Base-by-base conservation (phyloP, 2,888 invertebrate genomes). In the Cacoxenus indagator region DNA sequence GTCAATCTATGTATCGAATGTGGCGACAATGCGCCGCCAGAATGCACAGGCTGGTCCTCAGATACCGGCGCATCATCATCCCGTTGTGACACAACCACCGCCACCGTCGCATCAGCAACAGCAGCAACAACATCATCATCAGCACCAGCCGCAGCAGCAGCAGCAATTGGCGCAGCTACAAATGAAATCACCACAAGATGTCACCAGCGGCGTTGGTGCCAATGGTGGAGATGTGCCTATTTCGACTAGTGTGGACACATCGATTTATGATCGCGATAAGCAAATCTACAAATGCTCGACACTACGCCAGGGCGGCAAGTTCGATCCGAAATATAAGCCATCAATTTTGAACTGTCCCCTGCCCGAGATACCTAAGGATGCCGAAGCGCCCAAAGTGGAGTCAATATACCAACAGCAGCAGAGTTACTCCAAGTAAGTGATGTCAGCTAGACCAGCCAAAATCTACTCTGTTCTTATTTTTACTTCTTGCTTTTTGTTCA, bases 231-330 rank as follows among this genome's bases (percentile, higher is more conserved):
- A 84, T 68, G 81, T 85, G 31, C 85, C 86, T 55, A 83, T 76
- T 67, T 78, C 85, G 64, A 84, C 84, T 65, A 78, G 82, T 37
- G 86, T 87, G 72, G 88, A 88, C 70, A 82, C 85, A 70, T 84
- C 86, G 27, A 87, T 88, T 71, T 88, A 87, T 54, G 88, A 88
- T 70, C 85, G 88, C 14, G 88, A 88, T 62, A 88, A 88, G 77
- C 88, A 88, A 67, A 87, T 88, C 69, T 88, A 88, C 68, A 87
- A 88, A 70, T 88, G 88, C 72, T 88, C 88, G 45, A 88, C 88
- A 4, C 74, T 88, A 68, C 76, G 88, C 3, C 88, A 88, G 72
- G 88, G 88, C 64, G 88, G 88, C 64, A 88, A 88, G 75, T 88
- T 87, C 70, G 88, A 88, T 83, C 87, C 87, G 59, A 88, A 88